Base-by-base conservation (phyloP, 2,888 invertebrate species). In the Julus scandinavius region DNA sequence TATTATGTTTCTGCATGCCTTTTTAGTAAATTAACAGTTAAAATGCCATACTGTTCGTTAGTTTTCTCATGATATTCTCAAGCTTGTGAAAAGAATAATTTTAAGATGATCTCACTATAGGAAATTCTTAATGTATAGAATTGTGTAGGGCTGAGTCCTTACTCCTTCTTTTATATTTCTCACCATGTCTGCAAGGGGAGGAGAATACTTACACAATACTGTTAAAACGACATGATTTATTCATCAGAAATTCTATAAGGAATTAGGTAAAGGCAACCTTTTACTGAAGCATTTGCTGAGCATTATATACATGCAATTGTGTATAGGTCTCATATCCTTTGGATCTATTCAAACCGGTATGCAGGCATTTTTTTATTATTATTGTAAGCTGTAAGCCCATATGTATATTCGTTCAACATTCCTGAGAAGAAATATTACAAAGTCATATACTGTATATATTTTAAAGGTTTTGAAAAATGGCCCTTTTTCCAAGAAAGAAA, bases 191-290 rank as follows among this genome's bases (percentile, higher is more conserved):
- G 45, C 45, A 45, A 45, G 80, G 80, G 80, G 38, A 38, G 80
- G 38, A 38, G 13, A 80, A 29, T 29, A 29, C 29, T 38, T 72
- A 11, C 20, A 72, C 72, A 29, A 72, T 80, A 38, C 80, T 5
- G 38, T 80, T 80, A 11, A 38, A 80, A 40, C 38, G 80, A 80
- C 80, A 29, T 80, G 80, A 80, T 13, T 80, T 80, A 80, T 80
- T 38, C 29, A 7, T 29, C 20, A 72, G n/a, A 72, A 29, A 72
- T n/a, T 63, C 20, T 7, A 29, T 11, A 29, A 2, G 29, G 72
- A 29, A 80, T 29, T 29, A 9, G 45, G 45, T 45, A 72, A 6
- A 72, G 72, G 72, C 29, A 72, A 29, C 29, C 17, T n/a, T n/a
- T n/a, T 63, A 11, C 29, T 29, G 11, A 54, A 9, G 3, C 29